Conservation (phyloP, 2,113 vertebrate species). For the Callionymus lyra region DNA sequence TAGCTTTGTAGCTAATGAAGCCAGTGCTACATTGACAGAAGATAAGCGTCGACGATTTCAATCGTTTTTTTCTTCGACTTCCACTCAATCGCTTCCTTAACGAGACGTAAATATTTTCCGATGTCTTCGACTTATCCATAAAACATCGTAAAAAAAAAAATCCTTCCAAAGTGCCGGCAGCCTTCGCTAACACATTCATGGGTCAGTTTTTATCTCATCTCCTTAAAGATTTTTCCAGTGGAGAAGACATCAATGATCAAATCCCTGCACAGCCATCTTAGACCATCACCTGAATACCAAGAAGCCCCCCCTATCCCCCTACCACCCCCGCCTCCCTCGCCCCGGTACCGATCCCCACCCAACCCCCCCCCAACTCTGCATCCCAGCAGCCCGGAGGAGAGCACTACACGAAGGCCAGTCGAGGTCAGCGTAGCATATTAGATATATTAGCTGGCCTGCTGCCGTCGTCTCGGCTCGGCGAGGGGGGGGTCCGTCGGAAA, state of each 20-base stretch:
- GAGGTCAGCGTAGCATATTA: slow-evolving; percentile 37
- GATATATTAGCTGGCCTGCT: slow-evolving; percentile 58
- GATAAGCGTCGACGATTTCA: too few species aligned
- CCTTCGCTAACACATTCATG: too few species aligned
- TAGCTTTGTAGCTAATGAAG: too few species aligned
- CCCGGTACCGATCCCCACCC: slow-evolving; percentile 4
- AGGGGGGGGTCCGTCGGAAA: too few species aligned
- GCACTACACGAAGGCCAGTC: slow-evolving; percentile 77
- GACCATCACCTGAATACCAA: slow-evolving; percentile 43
- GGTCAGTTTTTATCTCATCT: neutral
- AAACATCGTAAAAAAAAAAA: too few species aligned
- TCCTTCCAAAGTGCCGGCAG: too few species aligned
- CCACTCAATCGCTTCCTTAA: too few species aligned
- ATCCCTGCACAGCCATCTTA: slow-evolving; percentile 52
- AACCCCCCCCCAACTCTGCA: slow-evolving; percentile 72
- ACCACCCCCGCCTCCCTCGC: slow-evolving; percentile 59
- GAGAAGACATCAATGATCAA: slow-evolving; percentile 46
- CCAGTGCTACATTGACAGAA: too few species aligned
- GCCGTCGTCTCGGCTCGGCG: slow-evolving; percentile 61
- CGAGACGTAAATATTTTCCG: too few species aligned
- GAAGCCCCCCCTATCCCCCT: slow-evolving; percentile 10
- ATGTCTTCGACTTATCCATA: too few species aligned
- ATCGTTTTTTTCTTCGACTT: too few species aligned
- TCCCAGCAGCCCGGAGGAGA: slow-evolving; percentile 96
- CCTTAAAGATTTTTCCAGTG: slow-evolving; percentile 19